These are phyloP conservation scores for Heliothis subflexa DNA, from an alignment of 1,140 invertebrate genomes.

Conservation along the genomic window DNA sequence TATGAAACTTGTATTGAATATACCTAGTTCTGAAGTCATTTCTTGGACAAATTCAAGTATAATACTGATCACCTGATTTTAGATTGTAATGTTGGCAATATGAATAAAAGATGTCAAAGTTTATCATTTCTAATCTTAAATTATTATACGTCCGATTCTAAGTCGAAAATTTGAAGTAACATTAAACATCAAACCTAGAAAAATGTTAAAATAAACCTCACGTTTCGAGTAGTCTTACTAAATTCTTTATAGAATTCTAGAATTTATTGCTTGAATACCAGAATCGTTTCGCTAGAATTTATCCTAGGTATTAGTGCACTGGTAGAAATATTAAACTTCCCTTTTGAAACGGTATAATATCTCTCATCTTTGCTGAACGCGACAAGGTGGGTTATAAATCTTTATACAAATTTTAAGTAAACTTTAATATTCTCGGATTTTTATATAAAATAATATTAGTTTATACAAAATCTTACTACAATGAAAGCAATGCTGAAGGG, in stretches of 20 bases:
- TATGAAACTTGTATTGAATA: no score
- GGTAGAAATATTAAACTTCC: conserved; percentile 33
- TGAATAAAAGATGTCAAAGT: no score
- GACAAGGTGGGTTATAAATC: conserved; percentile 11
- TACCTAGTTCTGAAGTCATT: no score
- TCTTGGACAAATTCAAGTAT: no score
- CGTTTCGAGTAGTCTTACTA: conserved; percentile 8
- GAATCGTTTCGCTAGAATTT: conserved; percentile 25
- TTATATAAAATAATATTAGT: background rate
- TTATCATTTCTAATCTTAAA: no score
- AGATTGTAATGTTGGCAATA: no score
- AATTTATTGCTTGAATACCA: conserved; percentile 26
- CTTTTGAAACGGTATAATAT: conserved; percentile 16
- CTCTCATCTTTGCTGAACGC: conserved; percentile 14
- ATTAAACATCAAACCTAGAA: background rate
- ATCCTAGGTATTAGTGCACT: conserved; percentile 23
- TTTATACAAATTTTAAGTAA: conserved; percentile 23
- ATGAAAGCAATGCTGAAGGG: background rate
- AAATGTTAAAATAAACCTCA: conserved; percentile 19
- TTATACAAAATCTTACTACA: background rate
- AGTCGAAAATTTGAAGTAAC: no score
- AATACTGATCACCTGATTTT: no score
- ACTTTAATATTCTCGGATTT: background rate
- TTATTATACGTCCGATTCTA: no score
- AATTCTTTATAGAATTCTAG: conserved; percentile 25